Conservation (phyloP, 1,140 invertebrate species). For the Drosophila subpulchrella region DNA sequence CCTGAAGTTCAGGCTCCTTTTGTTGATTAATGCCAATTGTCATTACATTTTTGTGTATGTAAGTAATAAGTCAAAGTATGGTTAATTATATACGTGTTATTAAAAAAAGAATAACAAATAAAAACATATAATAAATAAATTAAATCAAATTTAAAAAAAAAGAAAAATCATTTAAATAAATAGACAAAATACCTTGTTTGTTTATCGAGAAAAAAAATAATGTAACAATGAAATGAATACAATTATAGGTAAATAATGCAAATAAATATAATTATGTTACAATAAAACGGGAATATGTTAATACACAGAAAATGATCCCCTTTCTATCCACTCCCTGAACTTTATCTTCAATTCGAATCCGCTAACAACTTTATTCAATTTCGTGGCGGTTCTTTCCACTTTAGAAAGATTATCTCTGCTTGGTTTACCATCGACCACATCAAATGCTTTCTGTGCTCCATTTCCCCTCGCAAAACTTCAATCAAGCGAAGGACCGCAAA, state of each 20-base stretch:
- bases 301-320: neutral
- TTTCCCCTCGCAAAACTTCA: slow-evolving; percentile 52
- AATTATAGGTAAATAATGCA: no score
- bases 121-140: no score
- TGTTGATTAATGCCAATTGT: neutral
- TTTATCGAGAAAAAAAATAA: no score
- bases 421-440: slow-evolving; percentile 28
- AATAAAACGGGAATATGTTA: no score
- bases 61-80: neutral
- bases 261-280: neutral
- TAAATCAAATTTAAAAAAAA: neutral
- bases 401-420: slow-evolving; percentile 9
- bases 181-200: no score
- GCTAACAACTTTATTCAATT: slow-evolving; percentile 28
- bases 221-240: no score
- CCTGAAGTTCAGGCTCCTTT: neutral
- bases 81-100: no score
- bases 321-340: neutral
- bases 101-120: neutral
- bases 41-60: neutral
- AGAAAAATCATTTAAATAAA: no score
- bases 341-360: neutral
- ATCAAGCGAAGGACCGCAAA: slow-evolving; percentile 36
- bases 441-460: slow-evolving; percentile 24
- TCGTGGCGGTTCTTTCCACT: neutral